These are phyloP conservation scores for Clistopyga incitator DNA, from an alignment of 2,888 invertebrate genomes.

Conservation along the genomic window DNA sequence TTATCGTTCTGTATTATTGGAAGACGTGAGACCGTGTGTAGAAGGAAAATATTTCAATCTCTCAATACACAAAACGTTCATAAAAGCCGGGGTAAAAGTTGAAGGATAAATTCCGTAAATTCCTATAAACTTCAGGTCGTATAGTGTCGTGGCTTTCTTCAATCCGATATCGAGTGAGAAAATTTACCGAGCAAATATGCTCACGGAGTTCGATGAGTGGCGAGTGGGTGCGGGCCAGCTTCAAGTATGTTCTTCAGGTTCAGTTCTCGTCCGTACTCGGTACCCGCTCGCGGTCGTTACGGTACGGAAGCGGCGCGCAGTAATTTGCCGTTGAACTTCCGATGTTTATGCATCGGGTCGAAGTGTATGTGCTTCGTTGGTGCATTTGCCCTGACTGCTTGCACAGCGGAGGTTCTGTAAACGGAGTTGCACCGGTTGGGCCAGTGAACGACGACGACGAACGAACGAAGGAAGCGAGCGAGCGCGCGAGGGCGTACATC, in stretches of 20 bases:
- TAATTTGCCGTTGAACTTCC: conserved; percentile 63
- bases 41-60: neutral
- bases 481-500: neutral
- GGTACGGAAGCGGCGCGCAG: conserved; percentile 55
- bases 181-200: conserved; percentile 61
- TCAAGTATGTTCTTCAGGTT: conserved; percentile 19
- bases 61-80: neutral
- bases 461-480: conserved; percentile 31
- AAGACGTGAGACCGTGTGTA: no score
- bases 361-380: conserved; percentile 42
- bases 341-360: conserved; percentile 64
- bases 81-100: neutral
- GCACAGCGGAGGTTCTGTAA: conserved; percentile 4
- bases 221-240: neutral
- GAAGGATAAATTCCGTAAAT: conserved; percentile 28
- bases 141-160: conserved; percentile 16
- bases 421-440: conserved; percentile 2
- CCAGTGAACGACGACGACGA: conserved; percentile 43
- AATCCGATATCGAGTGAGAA: conserved; percentile 44
- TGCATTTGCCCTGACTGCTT: conserved; percentile 31
- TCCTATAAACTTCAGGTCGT: conserved; percentile 36
- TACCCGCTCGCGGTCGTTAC: conserved; percentile 40
- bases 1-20: no score
- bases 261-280: neutral
- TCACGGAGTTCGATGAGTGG: neutral